A percentile compares a stretch with the other conserved stretches of the same genome.
Conservation (phyloP, 2,888 invertebrate genomes). For the Lordiphosa andalusiaca region DNA sequence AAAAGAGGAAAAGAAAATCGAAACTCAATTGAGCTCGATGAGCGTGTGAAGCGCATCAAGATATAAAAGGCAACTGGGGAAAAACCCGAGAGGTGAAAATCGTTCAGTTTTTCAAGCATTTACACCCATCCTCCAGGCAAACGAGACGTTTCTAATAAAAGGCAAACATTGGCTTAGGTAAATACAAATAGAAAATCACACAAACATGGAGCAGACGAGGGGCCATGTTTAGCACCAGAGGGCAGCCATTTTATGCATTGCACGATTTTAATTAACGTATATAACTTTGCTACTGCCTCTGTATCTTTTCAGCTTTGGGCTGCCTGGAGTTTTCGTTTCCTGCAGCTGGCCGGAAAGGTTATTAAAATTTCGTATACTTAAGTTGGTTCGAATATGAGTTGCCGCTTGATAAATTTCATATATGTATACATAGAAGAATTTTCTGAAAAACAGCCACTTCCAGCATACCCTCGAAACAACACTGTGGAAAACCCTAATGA, state of each 20-base stretch:
- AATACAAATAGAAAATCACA: slow-evolving; percentile 40
- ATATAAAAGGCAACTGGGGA: slow-evolving; percentile 15
- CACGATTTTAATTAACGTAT: slow-evolving; percentile 75
- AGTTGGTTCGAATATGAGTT: too few relatives aligned
- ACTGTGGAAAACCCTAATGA: too few relatives aligned
- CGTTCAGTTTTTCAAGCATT: slow-evolving; percentile 17
- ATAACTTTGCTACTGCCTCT: not conserved
- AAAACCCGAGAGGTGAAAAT: slow-evolving; percentile 25
- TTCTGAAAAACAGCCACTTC: too few relatives aligned
- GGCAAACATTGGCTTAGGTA: slow-evolving; percentile 60
- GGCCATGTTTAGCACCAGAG: slow-evolving; percentile 10
- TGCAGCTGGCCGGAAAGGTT: not conserved
- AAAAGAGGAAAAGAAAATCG: slow-evolving; percentile 22
- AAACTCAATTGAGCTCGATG: slow-evolving; percentile 49
- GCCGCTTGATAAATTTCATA: too few relatives aligned
- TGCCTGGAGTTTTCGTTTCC: slow-evolving; percentile 1
- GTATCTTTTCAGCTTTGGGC: not conserved
- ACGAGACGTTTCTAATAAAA: slow-evolving; percentile 60
- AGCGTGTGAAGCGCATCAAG: slow-evolving; percentile 43
- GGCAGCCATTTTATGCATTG: slow-evolving; percentile 62
- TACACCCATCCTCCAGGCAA: slow-evolving; percentile 10
- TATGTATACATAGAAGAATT: too few relatives aligned
- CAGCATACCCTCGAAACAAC: too few relatives aligned
- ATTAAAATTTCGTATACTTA: too few relatives aligned
- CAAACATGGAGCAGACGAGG: not conserved